Percentiles rank a stretch among this genome's conserved stretches.
Conservation (phyloP, 2,797 vertebrate genomes). For the Mastacembelus armatus region DNA sequence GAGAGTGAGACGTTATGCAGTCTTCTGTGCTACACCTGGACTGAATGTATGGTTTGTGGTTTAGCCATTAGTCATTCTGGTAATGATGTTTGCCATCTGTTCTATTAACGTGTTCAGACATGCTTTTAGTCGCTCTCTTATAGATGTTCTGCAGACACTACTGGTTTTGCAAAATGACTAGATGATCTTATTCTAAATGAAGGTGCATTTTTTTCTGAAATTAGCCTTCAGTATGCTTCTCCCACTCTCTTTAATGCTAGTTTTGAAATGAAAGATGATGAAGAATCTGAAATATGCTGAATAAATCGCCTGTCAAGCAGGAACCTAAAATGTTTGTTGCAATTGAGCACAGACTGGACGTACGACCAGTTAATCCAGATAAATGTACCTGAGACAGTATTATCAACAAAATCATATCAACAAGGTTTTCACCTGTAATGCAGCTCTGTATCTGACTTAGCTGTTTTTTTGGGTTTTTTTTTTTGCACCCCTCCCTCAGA, state of each 20-base stretch:
- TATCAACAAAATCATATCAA: conserved; percentile 31
- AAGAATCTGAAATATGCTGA: conserved; percentile 17
- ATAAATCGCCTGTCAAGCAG: conserved; percentile 24
- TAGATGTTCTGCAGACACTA: conserved; percentile 46
- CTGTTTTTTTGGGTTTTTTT: conserved; percentile 21
- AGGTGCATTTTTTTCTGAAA: conserved; percentile 47
- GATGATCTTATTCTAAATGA: conserved; percentile 41
- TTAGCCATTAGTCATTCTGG: conserved; percentile 70
- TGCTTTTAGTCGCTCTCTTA: conserved; percentile 65
- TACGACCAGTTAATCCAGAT: conserved; percentile 49
- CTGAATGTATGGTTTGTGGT: conserved; percentile 74
- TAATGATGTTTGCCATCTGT: conserved; percentile 72
- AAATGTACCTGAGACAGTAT: conserved; percentile 54
- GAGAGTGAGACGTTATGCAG: conserved; percentile 66
- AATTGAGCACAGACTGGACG: conserved; percentile 79
- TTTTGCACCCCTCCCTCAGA: conserved; percentile 34
- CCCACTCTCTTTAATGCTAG: conserved; percentile 24
- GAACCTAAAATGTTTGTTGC: conserved; percentile 79
- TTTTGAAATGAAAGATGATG: conserved; percentile 28
- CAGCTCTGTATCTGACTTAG: conserved; percentile 54
- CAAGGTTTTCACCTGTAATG: conserved; percentile 33
- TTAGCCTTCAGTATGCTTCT: conserved; percentile 35
- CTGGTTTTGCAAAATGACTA: conserved; percentile 48
- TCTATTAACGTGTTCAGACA: conserved; percentile 59
- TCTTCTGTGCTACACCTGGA: conserved; percentile 55